Percentiles rank a stretch among this genome's conserved stretches.
These are phyloP conservation scores for Pachyrhynchus sulphureomaculatus DNA, from an alignment of 1,140 invertebrate genomes.

Conservation along the genomic window DNA sequence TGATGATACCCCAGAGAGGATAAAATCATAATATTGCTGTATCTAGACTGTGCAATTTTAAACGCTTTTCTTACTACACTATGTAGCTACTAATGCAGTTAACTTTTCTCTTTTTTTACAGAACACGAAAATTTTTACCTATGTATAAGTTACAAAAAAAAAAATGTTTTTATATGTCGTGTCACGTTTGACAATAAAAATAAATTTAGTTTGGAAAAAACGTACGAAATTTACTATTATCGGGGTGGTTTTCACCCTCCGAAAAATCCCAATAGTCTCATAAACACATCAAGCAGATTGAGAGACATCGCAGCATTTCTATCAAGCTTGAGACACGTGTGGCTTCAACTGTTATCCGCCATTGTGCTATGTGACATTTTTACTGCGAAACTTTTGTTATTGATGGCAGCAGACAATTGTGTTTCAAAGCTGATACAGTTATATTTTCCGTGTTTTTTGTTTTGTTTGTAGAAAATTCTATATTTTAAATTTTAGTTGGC, in stretches of 20 bases:
- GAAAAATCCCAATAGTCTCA: slow-evolving; percentile 10
- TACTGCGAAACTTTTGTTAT: slow-evolving; percentile 25
- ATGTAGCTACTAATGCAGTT: no score
- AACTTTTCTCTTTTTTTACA: no score
- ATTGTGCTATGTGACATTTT: slow-evolving; percentile 23
- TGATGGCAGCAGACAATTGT: slow-evolving; percentile 24
- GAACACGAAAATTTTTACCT: no score
- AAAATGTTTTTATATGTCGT: no score
- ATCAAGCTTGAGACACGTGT: slow-evolving; percentile 22
- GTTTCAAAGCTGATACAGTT: slow-evolving; percentile 23
- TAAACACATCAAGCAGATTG: slow-evolving; percentile 23
- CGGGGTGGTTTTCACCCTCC: slow-evolving; percentile 3
- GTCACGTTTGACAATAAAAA: no score
- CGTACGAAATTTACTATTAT: no score
- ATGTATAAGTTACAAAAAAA: no score
- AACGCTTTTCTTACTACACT: no score
- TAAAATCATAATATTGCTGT: no score
- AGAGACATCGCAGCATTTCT: slow-evolving; percentile 23
- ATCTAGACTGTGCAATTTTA: no score
- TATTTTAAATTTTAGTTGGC: background rate
- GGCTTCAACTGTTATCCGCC: slow-evolving; percentile 23
- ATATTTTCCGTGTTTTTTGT: slow-evolving; percentile 20
- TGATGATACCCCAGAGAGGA: no score
- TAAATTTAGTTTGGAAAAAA: no score
- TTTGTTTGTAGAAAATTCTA: slow-evolving; percentile 1